A percentile compares a stretch with the other conserved stretches of the same genome.
phyloP scores from a whole-genome alignment of 2,888 invertebrate species.

The Formica aserva region DNA sequence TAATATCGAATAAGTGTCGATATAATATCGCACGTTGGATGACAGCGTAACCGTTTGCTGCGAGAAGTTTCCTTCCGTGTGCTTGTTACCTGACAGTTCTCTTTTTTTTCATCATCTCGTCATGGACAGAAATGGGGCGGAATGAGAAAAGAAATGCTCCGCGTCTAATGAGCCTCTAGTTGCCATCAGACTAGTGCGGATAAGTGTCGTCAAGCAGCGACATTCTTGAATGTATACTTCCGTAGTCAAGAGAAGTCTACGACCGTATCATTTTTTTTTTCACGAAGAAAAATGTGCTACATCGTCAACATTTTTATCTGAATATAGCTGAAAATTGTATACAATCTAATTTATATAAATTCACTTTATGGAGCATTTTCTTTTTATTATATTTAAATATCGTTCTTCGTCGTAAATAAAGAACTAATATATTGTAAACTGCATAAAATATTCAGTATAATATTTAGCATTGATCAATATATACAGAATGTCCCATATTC shows the following conservation, averaged over 20 bases:
- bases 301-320: background rate
- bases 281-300: background rate
- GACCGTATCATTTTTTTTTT: background rate
- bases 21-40: conserved; percentile 47
- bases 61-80: conserved; percentile 42
- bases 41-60: conserved; percentile 36
- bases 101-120: conserved; percentile 45
- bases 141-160: conserved; percentile 40
- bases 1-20: conserved; percentile 60
- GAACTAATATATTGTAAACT: too few relatives aligned
- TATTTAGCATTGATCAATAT: background rate
- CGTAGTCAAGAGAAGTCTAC: conserved; percentile 40
- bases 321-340: background rate
- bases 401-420: background rate
- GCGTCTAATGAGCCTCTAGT: conserved; percentile 73
- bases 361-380: background rate
- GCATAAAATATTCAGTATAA: background rate
- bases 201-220: conserved; percentile 53
- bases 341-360: background rate
- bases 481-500: background rate
- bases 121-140: conserved; percentile 44
- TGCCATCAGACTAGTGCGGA: conserved; percentile 63
- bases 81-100: conserved; percentile 62
- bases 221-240: conserved; percentile 51
- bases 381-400: background rate